Percentiles rank a stretch among this genome's conserved stretches.
Evolutionary conservation across 2,797 vertebrate genomes (phyloP).

Genomic region (Galaxias olidus): DNA sequence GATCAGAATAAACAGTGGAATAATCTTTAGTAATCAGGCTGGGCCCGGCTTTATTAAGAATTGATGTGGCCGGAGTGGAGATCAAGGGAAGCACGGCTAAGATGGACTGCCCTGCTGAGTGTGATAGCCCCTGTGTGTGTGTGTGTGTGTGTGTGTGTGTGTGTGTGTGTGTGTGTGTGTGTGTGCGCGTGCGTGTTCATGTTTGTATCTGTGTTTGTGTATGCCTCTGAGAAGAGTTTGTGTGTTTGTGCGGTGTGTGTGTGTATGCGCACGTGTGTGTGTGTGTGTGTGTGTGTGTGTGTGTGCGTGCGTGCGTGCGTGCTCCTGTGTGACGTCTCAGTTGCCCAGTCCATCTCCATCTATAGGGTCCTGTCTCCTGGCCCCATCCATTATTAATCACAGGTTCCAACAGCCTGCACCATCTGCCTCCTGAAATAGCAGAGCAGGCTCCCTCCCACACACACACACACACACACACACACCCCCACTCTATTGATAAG

Average conservation of each 20-base stretch:
- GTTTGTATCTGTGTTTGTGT: neutral
- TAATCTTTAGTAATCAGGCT: constrained; percentile 90
- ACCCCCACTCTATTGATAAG: constrained; percentile 13
- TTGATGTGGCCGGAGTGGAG: constrained; percentile 82
- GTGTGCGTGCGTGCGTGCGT: constrained; percentile 74
- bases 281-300: constrained; percentile 78
- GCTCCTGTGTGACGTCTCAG: constrained; percentile 82
- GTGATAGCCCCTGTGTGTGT: neutral
- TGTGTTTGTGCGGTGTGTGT: constrained; percentile 81
- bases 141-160: constrained; percentile 10
- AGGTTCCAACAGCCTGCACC: constrained; percentile 78
- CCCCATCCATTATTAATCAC: constrained; percentile 88
- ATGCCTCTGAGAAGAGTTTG: neutral
- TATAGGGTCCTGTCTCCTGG: constrained; percentile 82
- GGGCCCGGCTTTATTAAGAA: constrained; percentile 89
- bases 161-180: constrained; percentile 20
- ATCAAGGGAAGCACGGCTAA: constrained; percentile 52
- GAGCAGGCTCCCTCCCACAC: constrained; percentile 14
- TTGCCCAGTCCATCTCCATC: constrained; percentile 86
- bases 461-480: constrained; percentile 30
- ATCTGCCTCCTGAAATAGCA: constrained; percentile 55
- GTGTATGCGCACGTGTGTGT: constrained; percentile 82
- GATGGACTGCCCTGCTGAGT: constrained; percentile 40
- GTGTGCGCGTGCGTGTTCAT: neutral
- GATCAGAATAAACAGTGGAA: constrained; percentile 90